phyloP scores from a whole-genome alignment of 2,113 vertebrate genomes.

The Odontophorus gujanensis region DNA sequence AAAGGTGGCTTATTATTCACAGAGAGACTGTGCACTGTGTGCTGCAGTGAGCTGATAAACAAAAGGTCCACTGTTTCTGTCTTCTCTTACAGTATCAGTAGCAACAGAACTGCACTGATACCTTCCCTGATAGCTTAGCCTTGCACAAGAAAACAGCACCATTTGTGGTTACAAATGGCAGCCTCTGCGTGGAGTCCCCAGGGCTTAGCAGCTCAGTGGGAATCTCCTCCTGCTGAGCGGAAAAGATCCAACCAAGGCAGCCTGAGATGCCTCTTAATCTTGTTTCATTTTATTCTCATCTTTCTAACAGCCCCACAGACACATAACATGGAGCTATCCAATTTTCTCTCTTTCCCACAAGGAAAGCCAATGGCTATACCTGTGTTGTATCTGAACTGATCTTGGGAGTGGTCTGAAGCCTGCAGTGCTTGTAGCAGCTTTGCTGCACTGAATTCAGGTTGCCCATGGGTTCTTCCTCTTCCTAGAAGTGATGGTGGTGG shows the following conservation, averaged over 20 bases:
- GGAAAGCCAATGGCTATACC: constrained; percentile 16
- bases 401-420: constrained; percentile 1
- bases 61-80: constrained; percentile 51
- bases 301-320: not conserved
- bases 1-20: constrained; percentile 26
- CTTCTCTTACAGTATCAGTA: constrained; percentile 45
- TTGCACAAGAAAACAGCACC: constrained; percentile 4
- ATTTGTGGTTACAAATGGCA: constrained; percentile 1
- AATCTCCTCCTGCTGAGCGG: not conserved
- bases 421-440: not conserved
- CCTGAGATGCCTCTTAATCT: not conserved
- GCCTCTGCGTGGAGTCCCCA: not conserved
- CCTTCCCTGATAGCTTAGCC: constrained; percentile 8
- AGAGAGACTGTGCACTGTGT: not conserved
- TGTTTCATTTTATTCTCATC: not conserved
- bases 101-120: constrained; percentile 39
- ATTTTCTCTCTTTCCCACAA: constrained; percentile 21
- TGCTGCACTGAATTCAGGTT: not conserved
- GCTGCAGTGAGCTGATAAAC: constrained; percentile 50
- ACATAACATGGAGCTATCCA: not conserved
- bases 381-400: not conserved
- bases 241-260: not conserved
- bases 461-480: not conserved
- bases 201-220: not conserved
- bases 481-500: not conserved